phyloP scores from a whole-genome alignment of 1,140 invertebrate genomes.

The Drosophila erecta region DNA sequence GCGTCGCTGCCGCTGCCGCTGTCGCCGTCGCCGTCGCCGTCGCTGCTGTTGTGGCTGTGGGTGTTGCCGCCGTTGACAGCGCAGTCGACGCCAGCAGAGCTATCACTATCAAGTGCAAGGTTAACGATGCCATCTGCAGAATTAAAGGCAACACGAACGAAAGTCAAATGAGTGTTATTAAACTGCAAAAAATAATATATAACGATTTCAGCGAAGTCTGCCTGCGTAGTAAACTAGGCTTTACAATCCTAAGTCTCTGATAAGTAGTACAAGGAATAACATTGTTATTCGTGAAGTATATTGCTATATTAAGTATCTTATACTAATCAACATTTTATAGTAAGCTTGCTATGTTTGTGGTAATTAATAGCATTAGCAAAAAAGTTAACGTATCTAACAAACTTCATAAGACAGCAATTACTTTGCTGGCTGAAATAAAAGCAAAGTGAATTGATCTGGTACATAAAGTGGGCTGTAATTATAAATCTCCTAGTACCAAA shows the following conservation, averaged over 20 bases:
- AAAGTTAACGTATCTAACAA: neutral
- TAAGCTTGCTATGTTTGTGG: too few relatives aligned
- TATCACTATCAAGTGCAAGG: constrained; percentile 82
- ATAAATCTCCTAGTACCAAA: neutral
- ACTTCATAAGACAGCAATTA: neutral
- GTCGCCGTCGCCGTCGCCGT: constrained; percentile 31
- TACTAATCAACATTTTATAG: too few relatives aligned
- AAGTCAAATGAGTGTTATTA: neutral
- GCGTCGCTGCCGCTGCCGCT: constrained; percentile 17
- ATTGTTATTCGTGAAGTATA: too few relatives aligned
- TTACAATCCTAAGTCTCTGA: too few relatives aligned
- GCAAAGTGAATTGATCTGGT: neutral
- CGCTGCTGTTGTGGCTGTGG: constrained; percentile 21
- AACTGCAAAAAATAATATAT: neutral
- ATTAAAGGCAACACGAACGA: neutral
- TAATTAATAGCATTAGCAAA: too few relatives aligned
- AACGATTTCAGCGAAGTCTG: neutral
- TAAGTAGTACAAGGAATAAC: too few relatives aligned
- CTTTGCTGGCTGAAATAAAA: neutral
- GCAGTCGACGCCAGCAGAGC: constrained; percentile 63
- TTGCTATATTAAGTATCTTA: too few relatives aligned
- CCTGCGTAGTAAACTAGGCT: too few relatives aligned
- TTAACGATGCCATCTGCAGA: constrained; percentile 81
- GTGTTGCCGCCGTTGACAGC: constrained; percentile 32
- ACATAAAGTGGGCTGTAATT: neutral